Base-by-base conservation (phyloP, 2,888 invertebrate species). In the Cheilosia soror region DNA sequence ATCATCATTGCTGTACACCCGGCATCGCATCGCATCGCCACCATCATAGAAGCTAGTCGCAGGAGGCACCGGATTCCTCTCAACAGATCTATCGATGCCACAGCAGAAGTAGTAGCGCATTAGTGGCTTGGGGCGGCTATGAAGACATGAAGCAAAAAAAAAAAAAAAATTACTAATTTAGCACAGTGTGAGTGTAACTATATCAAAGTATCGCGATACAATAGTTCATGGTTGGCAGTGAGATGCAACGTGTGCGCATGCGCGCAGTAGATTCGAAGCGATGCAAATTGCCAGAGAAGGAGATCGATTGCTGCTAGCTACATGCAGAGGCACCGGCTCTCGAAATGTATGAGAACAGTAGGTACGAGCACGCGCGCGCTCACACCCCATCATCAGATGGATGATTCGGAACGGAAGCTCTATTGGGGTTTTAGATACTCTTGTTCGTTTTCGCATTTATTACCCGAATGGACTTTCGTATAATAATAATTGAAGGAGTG, bases 371-470 rank as follows among this genome's bases (percentile, higher is more conserved):
- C 51, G 73, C 73, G 75, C 75, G 65, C 44, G 25, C 51, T 68
- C 73, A 75, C 75, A 76, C 81, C 76, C 71, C 80, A 90, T 80
- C 84, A 90, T 80, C 84, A 90, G 90, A 91, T 89, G 89, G 90
- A 90, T 90, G 90, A 90, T 89, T 89, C 90, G 91, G 91, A 91
- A 90, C 90, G 91, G 90, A 90, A 90, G 90, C 90, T 82, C 68
- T 62, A 71, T 72, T 66, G 76, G 80, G 75, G 60, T 58, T 63
- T 73, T 33, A 55, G 62, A 68, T 57, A 60, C 66, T 25, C 31
- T 37, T 37, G 68, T 25, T 79, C 33, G 57, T 58, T 65, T 47
- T 42, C 20, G 47, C 84, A 80, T 85, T 80, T 80, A 71, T 85
- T 80, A 76, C 20, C 42, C 42, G 60, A 80, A 76, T 72, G 65